Evolutionary conservation across 2,113 vertebrate genomes (phyloP).

Genomic region (Aythya baeri): DNA sequence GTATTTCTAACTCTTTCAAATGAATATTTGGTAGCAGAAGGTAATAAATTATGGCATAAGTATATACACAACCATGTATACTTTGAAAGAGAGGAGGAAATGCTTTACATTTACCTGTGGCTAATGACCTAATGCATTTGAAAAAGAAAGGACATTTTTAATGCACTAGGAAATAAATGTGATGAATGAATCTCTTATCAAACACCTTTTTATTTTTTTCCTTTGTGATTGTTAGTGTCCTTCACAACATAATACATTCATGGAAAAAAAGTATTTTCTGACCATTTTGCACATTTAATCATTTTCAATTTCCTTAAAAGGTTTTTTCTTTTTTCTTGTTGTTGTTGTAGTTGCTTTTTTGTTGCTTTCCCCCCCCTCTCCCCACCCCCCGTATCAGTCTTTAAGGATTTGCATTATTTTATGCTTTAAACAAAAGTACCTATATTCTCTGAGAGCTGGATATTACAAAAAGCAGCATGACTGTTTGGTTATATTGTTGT

Average conservation of each 20-base stretch:
- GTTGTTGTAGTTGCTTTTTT: not conserved
- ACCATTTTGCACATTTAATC: not conserved
- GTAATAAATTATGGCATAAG: constrained; percentile 12
- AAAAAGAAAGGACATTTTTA: not conserved
- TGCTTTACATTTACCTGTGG: not conserved
- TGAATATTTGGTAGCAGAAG: not conserved
- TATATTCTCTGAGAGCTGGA: not conserved
- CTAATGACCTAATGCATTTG: not conserved
- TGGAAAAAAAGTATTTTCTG: not conserved
- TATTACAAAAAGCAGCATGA: not conserved
- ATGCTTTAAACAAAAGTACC: not conserved
- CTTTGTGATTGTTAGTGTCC: not conserved
- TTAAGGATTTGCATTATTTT: not conserved
- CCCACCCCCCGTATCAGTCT: not conserved
- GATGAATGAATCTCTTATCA: not conserved
- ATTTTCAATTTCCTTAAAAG: not conserved
- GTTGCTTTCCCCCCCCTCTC: no score
- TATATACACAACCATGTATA: not conserved
- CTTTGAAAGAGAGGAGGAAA: constrained; percentile 9
- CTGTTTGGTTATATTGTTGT: not conserved
- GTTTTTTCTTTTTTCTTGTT: not conserved
- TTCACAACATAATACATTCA: not conserved
- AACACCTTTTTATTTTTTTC: not conserved
- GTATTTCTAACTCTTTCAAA: constrained; percentile 25
- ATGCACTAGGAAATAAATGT: not conserved